Evolutionary conservation across 2,888 invertebrate genomes (phyloP), one percentile per base, ranked within the genome.

Genomic region (Bombylius major): DNA sequence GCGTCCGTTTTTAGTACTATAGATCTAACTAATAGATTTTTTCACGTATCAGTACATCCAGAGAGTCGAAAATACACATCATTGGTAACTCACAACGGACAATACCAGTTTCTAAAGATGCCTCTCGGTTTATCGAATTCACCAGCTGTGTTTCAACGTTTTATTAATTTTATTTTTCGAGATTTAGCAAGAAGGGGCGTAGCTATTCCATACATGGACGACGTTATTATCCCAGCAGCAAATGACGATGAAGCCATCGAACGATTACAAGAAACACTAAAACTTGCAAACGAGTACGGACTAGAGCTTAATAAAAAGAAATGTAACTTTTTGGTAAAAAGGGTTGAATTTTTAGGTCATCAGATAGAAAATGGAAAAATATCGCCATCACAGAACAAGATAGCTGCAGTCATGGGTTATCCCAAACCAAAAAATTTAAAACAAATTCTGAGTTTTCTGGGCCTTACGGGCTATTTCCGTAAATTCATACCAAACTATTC

Each of bases 1-100:
- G 62, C 64, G 31, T 54, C 42, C 6, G 63, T 54, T 44, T 67
- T 67, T 47, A 65, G 59, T 14, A 62, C 64, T 34, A 51, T 67
- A 54, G 60, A 23, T 64, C 64, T 59, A 12, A 39, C 33, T 0
- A 66, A 65, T n/a, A 67, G 66, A 1, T 67, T 67, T 54, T 67
- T 67, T 46, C 69, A 70, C 47, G 62, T 69, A 0, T 62, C 62
- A 4, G 55, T 69, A 46, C 53, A 62, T 7, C 36, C 60, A 50
- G 54, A 53, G 8, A 59, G 62, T 8, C 52, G 50, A 32, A 59
- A 59, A 60, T 71, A 69, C 53, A 71, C 70, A 5, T 57, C 71
- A 36, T 36, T 36, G 5, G 36, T 36, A 5, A 36, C 36, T 8
- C 5, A 8, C 36, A 36, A 36, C 8, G 36, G 36, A 36, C 36